Evolutionary conservation across 2,797 vertebrate genomes (phyloP).

Genomic region (Danio albolineatus): DNA sequence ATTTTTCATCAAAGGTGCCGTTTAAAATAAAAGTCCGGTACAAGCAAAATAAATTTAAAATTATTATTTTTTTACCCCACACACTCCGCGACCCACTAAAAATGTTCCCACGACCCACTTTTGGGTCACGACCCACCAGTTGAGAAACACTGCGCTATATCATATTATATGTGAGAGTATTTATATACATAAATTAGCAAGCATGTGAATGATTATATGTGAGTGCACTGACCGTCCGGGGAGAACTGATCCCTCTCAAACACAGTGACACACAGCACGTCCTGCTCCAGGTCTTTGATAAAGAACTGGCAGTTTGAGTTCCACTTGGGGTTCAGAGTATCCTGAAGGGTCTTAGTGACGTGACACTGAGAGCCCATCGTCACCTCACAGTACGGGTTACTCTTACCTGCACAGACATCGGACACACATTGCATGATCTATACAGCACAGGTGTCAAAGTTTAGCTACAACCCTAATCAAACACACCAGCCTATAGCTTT

Average conservation of each 20-base stretch:
- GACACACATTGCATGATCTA: background rate
- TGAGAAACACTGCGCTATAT: too few relatives aligned
- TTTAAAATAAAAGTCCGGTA: too few relatives aligned
- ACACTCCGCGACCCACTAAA: too few relatives aligned
- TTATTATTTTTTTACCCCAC: too few relatives aligned
- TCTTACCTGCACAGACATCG: constrained; percentile 84
- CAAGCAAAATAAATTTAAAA: too few relatives aligned
- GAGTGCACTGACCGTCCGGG: constrained; percentile 86
- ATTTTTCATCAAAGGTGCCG: too few relatives aligned
- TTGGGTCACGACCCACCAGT: too few relatives aligned
- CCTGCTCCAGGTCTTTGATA: constrained; percentile 97
- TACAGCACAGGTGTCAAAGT: too few relatives aligned
- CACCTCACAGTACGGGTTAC: constrained; percentile 98
- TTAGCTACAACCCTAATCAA: too few relatives aligned
- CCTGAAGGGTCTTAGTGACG: constrained; percentile 98
- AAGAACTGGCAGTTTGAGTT: constrained; percentile 99
- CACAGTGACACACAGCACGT: constrained; percentile 97
- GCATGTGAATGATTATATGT: background rate
- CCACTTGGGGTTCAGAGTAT: constrained; percentile 98
- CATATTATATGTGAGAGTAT: background rate
- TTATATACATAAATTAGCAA: background rate
- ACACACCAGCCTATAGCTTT: too few relatives aligned
- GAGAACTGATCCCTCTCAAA: constrained; percentile 99
- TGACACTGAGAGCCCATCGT: constrained; percentile 99
- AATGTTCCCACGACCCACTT: too few relatives aligned